Evolutionary conservation across 1,140 invertebrate genomes (phyloP), one percentile per base, ranked within the genome.

Genomic region (Whitmania pigra): DNA sequence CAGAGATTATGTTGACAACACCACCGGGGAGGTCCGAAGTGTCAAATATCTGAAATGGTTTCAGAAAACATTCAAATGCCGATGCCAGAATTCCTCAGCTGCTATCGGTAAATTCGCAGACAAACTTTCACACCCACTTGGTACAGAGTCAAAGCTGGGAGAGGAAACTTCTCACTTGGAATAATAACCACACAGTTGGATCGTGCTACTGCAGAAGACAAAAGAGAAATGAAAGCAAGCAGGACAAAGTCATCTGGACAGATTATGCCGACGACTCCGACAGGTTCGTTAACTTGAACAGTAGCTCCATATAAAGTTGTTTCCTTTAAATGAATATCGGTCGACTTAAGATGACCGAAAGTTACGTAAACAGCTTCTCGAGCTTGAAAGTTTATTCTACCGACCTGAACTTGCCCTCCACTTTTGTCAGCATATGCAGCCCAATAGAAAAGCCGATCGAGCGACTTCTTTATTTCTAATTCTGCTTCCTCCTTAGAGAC

Each of bases 1-100:
- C 85, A 36, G 84, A 84, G 5, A 85, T 71, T 66, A 85, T 83
- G 77, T 85, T 85, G 15, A 85, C 78, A 13, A 85, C 84, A 43
- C 84, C 84, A 53, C 77, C 83, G 68, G 84, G 84, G 17, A 85
- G 71, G 74, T 85, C 84, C 9, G 83, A 84, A 0, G 83, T 84
- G 53, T 85, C 83, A 76, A 85, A 80, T 66, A 85, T 77, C 83
- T 85, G 75, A 67, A 43, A 54, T 15, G 7, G 17, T 22, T n/a
- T 53, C 25, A 74, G 15, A 68, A 13, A 36, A 27, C n/a, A 69
- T 29, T 15, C 43, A 49, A 17, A 49, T 11, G 9, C 13, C 13
- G 43, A 36, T 36, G n/a, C n/a, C n/a, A n/a, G n/a, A n/a, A n/a
- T 36, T 36, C 31, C 31, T 36, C 43, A 49, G 43, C 43, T 17